Conservation (phyloP, 2,113 vertebrate species). For the Mionectes macconnelli region DNA sequence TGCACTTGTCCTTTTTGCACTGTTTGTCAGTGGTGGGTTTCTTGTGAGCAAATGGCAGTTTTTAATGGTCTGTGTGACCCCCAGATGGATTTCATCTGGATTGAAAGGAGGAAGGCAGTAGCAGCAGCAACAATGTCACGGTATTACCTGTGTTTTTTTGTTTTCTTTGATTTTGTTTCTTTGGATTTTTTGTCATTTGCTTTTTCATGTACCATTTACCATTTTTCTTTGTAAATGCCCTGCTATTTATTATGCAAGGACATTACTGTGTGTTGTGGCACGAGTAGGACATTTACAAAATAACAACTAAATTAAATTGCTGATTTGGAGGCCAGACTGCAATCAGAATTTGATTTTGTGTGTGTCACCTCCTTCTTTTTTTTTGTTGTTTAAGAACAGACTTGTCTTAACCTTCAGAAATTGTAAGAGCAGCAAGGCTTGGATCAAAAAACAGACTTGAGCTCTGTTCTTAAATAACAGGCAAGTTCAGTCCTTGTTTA, state of each 20-base stretch:
- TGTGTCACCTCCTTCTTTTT: background rate
- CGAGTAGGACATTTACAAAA: background rate
- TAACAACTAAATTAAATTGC: background rate
- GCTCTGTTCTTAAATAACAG: conserved; percentile 21
- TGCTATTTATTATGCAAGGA: conserved; percentile 30
- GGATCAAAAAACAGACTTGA: conserved; percentile 14
- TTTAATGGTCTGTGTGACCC: background rate
- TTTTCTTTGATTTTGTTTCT: background rate
- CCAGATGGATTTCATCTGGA: background rate
- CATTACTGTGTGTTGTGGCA: background rate
- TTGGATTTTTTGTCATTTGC: background rate
- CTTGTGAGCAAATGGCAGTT: background rate
- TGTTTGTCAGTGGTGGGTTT: background rate
- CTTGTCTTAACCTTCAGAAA: conserved; percentile 28
- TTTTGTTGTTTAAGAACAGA: background rate
- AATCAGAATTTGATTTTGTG: conserved; percentile 8
- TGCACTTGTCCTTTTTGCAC: background rate
- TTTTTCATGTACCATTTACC: background rate
- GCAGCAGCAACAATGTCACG: background rate
- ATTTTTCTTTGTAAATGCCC: background rate
- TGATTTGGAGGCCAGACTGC: background rate
- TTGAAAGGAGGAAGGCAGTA: background rate
- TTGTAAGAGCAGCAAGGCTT: background rate
- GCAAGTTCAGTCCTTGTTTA: conserved; percentile 47
- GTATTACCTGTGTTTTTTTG: background rate